Conservation (phyloP, 2,797 vertebrate species). For the Sebastes baramenuke region DNA sequence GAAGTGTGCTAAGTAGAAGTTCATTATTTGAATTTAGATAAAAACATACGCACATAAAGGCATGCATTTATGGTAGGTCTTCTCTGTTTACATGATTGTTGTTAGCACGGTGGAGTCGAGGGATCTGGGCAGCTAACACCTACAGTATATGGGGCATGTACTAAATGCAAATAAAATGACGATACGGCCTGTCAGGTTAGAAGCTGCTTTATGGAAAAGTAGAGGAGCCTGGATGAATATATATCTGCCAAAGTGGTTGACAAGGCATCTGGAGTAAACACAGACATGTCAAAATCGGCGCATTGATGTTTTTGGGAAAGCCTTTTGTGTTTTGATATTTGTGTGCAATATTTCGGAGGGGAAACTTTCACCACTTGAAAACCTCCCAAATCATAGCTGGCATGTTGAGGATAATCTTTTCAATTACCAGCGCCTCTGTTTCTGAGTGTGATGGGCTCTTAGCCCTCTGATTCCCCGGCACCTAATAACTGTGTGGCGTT, state of each 20-base stretch:
- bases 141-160: slow-evolving; percentile 14
- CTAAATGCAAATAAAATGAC: slow-evolving; percentile 46
- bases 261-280: slow-evolving; percentile 75
- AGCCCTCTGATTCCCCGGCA: slow-evolving; percentile 72
- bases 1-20: neutral
- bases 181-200: slow-evolving; percentile 41
- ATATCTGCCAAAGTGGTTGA: slow-evolving; percentile 73
- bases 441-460: slow-evolving; percentile 73
- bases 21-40: neutral
- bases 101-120: neutral
- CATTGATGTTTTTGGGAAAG: slow-evolving; percentile 68
- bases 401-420: slow-evolving; percentile 82
- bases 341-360: slow-evolving; percentile 60
- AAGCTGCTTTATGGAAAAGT: slow-evolving; percentile 21
- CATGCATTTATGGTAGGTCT: neutral
- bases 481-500: slow-evolving; percentile 62
- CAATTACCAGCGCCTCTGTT: slow-evolving; percentile 83
- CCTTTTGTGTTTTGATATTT: slow-evolving; percentile 70
- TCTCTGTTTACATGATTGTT: neutral
- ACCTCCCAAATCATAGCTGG: slow-evolving; percentile 77
- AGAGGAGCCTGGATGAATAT: slow-evolving; percentile 55
- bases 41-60: neutral
- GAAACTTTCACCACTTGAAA: slow-evolving; percentile 76
- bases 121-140: slow-evolving; percentile 13
- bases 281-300: slow-evolving; percentile 69